These are phyloP conservation scores for Petrophora chlorosata DNA, from an alignment of 2,888 invertebrate species.

Conservation along the genomic window DNA sequence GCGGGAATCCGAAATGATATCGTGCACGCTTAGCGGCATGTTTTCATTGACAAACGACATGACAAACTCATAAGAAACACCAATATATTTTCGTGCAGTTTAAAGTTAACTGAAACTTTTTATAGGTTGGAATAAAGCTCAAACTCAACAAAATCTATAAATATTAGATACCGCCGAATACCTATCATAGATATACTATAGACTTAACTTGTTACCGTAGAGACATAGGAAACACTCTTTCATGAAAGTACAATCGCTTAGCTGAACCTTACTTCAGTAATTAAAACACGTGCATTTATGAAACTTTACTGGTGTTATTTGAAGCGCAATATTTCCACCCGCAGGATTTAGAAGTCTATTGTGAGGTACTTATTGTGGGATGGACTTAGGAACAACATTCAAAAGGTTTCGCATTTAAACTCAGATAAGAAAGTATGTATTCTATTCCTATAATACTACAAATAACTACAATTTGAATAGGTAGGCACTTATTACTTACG, in stretches of 20 bases:
- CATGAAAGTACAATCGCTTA: constrained; percentile 9
- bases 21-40: constrained; percentile 54
- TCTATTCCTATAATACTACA: too few relatives aligned
- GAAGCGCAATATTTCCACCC: background rate
- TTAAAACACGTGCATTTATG: constrained; percentile 25
- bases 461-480: too few relatives aligned
- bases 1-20: constrained; percentile 48
- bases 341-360: background rate
- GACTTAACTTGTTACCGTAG: too few relatives aligned
- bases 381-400: too few relatives aligned
- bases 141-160: too few relatives aligned
- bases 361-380: background rate
- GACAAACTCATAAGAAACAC: constrained; percentile 4
- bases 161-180: background rate
- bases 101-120: background rate
- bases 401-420: too few relatives aligned
- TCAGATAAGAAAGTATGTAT: too few relatives aligned
- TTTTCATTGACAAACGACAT: constrained; percentile 52
- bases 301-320: constrained; percentile 3
- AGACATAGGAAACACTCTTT: constrained; percentile 16
- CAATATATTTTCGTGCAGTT: background rate
- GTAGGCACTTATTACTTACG: too few relatives aligned
- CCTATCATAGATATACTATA: too few relatives aligned
- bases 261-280: constrained; percentile 15
- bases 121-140: too few relatives aligned